Evolutionary conservation across 2,113 vertebrate species (phyloP).

Genomic region (Myotis brandtii): DNA sequence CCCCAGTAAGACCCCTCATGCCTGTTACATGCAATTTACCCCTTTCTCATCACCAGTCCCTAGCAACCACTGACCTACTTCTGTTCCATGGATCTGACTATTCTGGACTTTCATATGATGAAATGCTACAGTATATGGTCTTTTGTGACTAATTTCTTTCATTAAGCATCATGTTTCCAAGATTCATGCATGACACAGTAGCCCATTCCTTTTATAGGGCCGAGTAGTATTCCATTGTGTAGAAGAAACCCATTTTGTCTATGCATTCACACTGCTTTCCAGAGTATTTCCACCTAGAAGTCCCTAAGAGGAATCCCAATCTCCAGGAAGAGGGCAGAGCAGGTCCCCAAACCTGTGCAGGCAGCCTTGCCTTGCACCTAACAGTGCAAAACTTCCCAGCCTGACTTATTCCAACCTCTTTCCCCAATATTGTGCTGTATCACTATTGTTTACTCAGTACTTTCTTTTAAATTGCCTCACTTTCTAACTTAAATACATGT

Average conservation of each 20-base stretch:
- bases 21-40: background rate
- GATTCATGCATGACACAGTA: background rate
- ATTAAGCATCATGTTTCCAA: background rate
- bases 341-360: background rate
- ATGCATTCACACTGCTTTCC: background rate
- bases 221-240: background rate
- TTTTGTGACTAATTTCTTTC: background rate
- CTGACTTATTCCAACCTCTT: background rate
- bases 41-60: background rate
- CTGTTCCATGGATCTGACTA: background rate
- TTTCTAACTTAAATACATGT: background rate
- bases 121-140: background rate
- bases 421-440: background rate
- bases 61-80: background rate
- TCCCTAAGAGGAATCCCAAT: background rate
- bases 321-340: background rate
- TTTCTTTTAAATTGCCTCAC: background rate
- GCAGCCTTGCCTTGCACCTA: background rate
- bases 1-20: background rate
- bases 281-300: background rate
- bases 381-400: too few species aligned
- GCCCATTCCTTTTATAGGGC: background rate
- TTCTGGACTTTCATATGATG: background rate
- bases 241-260: too few species aligned
- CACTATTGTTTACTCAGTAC: background rate